Conservation (phyloP, 2,113 vertebrate species). For the Bubo scandiacus region DNA sequence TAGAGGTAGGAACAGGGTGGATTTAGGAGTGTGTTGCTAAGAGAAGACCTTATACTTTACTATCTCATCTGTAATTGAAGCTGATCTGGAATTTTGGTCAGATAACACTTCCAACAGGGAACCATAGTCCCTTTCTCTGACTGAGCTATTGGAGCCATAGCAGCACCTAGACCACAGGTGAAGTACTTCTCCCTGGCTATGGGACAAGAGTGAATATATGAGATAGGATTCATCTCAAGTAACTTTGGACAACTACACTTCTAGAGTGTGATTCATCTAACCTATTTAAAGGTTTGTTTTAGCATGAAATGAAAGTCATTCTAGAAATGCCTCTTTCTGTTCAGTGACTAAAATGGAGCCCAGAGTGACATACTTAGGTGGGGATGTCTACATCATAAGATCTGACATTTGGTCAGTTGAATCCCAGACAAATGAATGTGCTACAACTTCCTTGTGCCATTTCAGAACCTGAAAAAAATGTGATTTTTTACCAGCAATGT, state of each 20-base stretch:
- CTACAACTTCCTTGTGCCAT: not conserved
- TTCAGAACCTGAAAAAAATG: not conserved
- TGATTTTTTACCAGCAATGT: not conserved
- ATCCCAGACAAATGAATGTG: not conserved
- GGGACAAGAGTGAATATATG: not conserved
- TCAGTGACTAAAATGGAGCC: not conserved
- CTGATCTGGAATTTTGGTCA: not conserved
- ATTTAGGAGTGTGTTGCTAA: not conserved
- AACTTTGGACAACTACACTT: not conserved
- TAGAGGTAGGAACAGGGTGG: rapidly evolving
- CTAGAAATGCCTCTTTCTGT: not conserved
- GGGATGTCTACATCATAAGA: not conserved
- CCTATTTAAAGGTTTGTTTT: not conserved
- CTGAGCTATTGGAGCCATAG: not conserved
- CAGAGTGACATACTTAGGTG: not conserved
- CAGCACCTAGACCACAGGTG: not conserved
- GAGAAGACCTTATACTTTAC: not conserved
- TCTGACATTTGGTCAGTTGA: not conserved
- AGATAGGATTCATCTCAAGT: not conserved
- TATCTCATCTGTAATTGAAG: not conserved
- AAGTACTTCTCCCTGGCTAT: not conserved
- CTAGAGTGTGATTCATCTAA: not conserved
- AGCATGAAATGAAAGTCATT: not conserved
- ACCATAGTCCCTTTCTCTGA: not conserved
- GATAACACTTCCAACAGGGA: not conserved